A percentile compares a stretch with the other conserved stretches of the same genome.
phyloP scores from a whole-genome alignment of 2,888 invertebrate genomes.

The Altica lythri region DNA sequence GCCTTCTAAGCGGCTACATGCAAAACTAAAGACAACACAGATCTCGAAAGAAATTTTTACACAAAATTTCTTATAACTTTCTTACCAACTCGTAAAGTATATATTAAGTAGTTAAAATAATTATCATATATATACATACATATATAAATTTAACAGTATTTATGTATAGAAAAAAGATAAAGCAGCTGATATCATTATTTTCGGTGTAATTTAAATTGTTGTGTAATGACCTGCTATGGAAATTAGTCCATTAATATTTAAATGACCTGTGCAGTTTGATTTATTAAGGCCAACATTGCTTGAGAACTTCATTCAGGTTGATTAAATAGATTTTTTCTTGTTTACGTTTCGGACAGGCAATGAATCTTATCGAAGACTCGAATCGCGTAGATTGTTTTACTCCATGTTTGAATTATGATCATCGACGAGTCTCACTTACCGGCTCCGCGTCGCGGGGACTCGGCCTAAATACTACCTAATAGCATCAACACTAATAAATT shows the following conservation, averaged over 20 bases:
- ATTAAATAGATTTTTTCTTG: constrained; percentile 41
- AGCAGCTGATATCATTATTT: constrained; percentile 51
- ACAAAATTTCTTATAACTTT: too few relatives aligned
- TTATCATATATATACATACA: too few relatives aligned
- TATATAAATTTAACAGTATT: too few relatives aligned
- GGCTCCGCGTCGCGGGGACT: neutral
- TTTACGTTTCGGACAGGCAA: constrained; percentile 29
- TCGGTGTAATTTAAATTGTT: constrained; percentile 52
- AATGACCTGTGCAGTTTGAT: constrained; percentile 45
- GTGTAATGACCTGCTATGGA: constrained; percentile 51
- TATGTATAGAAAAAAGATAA: too few relatives aligned
- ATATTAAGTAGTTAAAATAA: too few relatives aligned
- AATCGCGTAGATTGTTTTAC: constrained; percentile 11
- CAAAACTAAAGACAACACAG: too few relatives aligned
- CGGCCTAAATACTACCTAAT: neutral
- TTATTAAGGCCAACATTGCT: constrained; percentile 39
- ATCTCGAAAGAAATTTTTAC: too few relatives aligned
- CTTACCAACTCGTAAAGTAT: too few relatives aligned
- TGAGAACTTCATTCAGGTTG: constrained; percentile 44
- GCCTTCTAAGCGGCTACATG: too few relatives aligned
- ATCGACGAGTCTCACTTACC: neutral
- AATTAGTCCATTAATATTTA: constrained; percentile 49
- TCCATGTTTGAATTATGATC: constrained; percentile 9
- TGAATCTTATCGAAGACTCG: constrained; percentile 24
- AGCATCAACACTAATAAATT: neutral